Evolutionary conservation across 2,888 invertebrate species (phyloP).

Genomic region (Andrena bucephala): DNA sequence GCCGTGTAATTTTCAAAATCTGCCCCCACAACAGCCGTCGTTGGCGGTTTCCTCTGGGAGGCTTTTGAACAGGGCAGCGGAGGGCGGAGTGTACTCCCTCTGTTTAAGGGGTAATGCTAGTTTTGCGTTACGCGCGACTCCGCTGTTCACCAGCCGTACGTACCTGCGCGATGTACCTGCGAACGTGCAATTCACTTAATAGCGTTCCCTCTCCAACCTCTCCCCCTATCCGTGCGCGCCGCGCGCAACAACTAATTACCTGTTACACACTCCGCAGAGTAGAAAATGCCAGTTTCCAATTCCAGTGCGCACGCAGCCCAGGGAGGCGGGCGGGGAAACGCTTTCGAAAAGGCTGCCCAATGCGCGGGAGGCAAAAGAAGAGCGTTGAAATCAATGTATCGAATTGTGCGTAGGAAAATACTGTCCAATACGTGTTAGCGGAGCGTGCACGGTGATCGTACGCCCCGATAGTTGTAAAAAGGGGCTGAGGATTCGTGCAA

Average conservation of each 20-base stretch:
- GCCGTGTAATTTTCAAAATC: slow-evolving; percentile 47
- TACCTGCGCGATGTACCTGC: slow-evolving; percentile 57
- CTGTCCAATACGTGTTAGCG: too few relatives aligned
- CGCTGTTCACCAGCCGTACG: slow-evolving; percentile 27
- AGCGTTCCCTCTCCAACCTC: slow-evolving; percentile 42
- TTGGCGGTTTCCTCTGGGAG: slow-evolving; percentile 21
- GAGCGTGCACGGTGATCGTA: too few relatives aligned
- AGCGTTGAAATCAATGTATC: background rate
- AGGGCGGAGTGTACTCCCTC: slow-evolving; percentile 30
- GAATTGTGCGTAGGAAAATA: background rate
- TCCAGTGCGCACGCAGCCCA: slow-evolving; percentile 41
- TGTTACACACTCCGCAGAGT: slow-evolving; percentile 79
- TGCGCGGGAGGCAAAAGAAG: background rate
- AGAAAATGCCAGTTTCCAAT: slow-evolving; percentile 76
- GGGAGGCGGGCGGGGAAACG: slow-evolving; percentile 10
- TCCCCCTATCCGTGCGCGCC: slow-evolving; percentile 52
- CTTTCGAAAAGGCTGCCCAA: background rate
- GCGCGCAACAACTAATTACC: slow-evolving; percentile 76
- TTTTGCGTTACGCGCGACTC: slow-evolving; percentile 49
- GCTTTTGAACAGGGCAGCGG: slow-evolving; percentile 20
- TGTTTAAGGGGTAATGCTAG: slow-evolving; percentile 45
- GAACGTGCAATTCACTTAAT: slow-evolving; percentile 76
- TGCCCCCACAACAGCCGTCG: background rate
- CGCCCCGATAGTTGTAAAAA: too few relatives aligned
- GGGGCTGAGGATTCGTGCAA: too few relatives aligned